Evolutionary conservation across 2,113 vertebrate genomes (phyloP).

Genomic region (Myotis yumanensis): DNA sequence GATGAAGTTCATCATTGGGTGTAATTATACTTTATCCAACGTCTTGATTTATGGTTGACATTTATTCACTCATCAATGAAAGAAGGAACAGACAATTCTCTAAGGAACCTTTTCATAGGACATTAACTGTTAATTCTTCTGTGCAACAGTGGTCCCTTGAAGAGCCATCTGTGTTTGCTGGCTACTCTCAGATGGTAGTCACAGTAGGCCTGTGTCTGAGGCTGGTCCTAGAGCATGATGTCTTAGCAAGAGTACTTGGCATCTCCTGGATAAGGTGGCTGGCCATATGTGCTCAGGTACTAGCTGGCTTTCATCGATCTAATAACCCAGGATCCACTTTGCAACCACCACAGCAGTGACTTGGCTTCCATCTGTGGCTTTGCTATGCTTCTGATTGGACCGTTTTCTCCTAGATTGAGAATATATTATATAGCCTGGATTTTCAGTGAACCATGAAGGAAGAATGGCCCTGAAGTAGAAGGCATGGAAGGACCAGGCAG

Average conservation of each 20-base stretch:
- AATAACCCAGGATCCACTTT: slow-evolving; percentile 18
- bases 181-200: neutral
- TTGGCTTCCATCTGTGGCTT: neutral
- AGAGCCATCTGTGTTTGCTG: neutral
- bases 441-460: neutral
- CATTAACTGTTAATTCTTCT: neutral
- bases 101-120: neutral
- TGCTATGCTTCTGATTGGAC: neutral
- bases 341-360: neutral
- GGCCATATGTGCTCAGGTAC: neutral
- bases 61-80: neutral
- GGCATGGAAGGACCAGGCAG: neutral
- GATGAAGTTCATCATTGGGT: slow-evolving; percentile 12
- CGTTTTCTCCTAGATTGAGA: neutral
- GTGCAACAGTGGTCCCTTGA: neutral
- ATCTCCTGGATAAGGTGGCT: neutral
- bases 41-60: neutral
- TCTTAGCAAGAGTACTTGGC: neutral
- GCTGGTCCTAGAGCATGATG: neutral
- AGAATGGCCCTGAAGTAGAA: neutral
- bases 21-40: slow-evolving; percentile 17
- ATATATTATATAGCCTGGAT: neutral
- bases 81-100: neutral
- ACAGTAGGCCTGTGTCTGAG: neutral
- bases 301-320: neutral